Percentiles rank a stretch among this genome's conserved stretches.
These are phyloP conservation scores for Periplaneta americana DNA, from an alignment of 1,140 invertebrate species.

Conservation along the genomic window DNA sequence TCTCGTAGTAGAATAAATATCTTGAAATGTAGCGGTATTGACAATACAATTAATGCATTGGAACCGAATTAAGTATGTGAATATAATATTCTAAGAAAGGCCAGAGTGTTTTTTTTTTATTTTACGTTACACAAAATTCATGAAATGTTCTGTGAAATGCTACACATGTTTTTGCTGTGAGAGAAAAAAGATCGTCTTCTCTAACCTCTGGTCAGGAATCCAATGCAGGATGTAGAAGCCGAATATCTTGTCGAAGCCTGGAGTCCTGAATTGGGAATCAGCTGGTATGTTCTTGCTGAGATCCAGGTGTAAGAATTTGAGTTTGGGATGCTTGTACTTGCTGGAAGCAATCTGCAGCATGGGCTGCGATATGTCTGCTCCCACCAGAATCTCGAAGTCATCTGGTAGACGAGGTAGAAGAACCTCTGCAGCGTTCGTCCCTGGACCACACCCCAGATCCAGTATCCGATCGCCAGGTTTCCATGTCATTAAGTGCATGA, in stretches of 20 bases:
- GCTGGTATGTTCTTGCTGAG: slow-evolving; percentile 41
- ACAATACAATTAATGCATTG: too few relatives aligned
- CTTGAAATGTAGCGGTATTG: too few relatives aligned
- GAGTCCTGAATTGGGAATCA: too few relatives aligned
- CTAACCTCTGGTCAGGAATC: slow-evolving; percentile 67
- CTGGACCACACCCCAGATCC: slow-evolving; percentile 76
- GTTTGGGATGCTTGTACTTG: slow-evolving; percentile 25
- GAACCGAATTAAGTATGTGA: too few relatives aligned
- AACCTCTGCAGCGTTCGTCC: slow-evolving; percentile 62
- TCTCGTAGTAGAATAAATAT: too few relatives aligned
- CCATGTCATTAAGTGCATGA: background rate
- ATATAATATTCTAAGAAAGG: too few relatives aligned
- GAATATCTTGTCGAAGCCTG: slow-evolving; percentile 59
- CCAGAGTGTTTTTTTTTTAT: too few relatives aligned
- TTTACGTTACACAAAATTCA: too few relatives aligned
- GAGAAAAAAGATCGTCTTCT: too few relatives aligned
- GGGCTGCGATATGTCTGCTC: slow-evolving; percentile 32
- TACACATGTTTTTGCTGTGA: too few relatives aligned
- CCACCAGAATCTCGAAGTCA: slow-evolving; percentile 23
- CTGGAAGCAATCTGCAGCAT: slow-evolving; percentile 35
- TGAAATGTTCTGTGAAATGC: too few relatives aligned
- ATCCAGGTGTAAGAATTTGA: slow-evolving; percentile 57
- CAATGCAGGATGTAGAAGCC: slow-evolving; percentile 81
- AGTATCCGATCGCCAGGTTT: slow-evolving; percentile 32
- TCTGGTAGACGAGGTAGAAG: slow-evolving; percentile 54